Conservation (phyloP, 2,888 invertebrate genomes). For the Coleophora deauratella region DNA sequence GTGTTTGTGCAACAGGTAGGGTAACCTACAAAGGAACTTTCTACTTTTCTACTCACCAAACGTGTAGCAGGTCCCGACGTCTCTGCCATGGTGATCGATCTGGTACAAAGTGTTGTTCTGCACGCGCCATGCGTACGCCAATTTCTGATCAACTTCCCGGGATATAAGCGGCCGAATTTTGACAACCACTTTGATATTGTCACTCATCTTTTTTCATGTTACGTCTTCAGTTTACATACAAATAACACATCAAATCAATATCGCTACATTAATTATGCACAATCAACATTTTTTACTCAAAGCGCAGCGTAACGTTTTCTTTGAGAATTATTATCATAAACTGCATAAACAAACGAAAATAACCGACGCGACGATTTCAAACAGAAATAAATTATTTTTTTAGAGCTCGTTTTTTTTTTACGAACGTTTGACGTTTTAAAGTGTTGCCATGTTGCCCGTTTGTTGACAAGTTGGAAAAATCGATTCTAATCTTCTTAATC, state of each 20-base stretch:
- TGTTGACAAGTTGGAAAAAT: no score
- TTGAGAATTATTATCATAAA: constrained; percentile 5
- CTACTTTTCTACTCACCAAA: constrained; percentile 51
- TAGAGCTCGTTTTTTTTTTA: no score
- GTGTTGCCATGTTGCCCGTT: no score
- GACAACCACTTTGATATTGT: constrained; percentile 84
- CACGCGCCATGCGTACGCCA: constrained; percentile 75
- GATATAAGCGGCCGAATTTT: constrained; percentile 80
- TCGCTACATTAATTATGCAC: constrained; percentile 12
- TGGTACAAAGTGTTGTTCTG: constrained; percentile 74
- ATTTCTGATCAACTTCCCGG: constrained; percentile 76
- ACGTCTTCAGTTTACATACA: constrained; percentile 1
- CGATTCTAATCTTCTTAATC: no score
- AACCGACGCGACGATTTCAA: constrained; percentile 48
- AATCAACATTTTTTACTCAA: constrained; percentile 9
- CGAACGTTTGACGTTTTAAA: no score
- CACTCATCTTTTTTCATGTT: constrained; percentile 63
- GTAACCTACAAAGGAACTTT: not conserved
- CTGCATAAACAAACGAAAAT: constrained; percentile 26
- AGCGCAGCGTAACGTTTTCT: constrained; percentile 3
- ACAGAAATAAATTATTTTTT: constrained; percentile 22
- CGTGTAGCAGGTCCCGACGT: constrained; percentile 38
- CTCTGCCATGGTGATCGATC: constrained; percentile 66
- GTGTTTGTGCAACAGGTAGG: not conserved
- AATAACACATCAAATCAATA: constrained; percentile 13